phyloP scores from a whole-genome alignment of 1,140 invertebrate genomes.

The Oedothorax gibbosus region DNA sequence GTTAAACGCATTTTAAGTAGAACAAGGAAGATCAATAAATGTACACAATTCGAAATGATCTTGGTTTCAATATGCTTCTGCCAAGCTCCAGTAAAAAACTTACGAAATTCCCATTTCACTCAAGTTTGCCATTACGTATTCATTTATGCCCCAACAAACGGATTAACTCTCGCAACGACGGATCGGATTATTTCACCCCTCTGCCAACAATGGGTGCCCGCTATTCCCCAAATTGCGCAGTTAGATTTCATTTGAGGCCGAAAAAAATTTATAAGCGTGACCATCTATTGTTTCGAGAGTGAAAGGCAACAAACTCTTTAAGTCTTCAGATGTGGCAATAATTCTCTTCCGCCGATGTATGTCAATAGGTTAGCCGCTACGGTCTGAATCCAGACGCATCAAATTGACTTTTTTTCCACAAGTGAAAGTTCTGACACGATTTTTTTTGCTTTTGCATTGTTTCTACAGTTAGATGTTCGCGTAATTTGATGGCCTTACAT shows the following conservation, averaged over 20 bases:
- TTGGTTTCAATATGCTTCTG: no score
- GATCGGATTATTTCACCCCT: background rate
- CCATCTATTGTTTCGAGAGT: constrained; percentile 55
- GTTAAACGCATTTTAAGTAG: no score
- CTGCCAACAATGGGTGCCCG: constrained; percentile 30
- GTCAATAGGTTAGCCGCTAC: constrained; percentile 57
- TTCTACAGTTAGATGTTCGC: constrained; percentile 42
- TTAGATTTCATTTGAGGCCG: constrained; percentile 52
- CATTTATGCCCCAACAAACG: no score
- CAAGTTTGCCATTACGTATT: no score
- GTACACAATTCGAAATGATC: no score
- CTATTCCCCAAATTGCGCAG: constrained; percentile 24
- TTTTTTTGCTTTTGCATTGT: constrained; percentile 53
- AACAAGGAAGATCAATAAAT: no score
- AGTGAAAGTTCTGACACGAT: constrained; percentile 57
- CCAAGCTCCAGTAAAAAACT: no score
- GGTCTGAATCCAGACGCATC: constrained; percentile 58
- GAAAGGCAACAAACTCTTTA: constrained; percentile 52
- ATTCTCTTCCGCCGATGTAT: constrained; percentile 41
- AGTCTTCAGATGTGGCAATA: constrained; percentile 39
- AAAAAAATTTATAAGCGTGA: constrained; percentile 60
- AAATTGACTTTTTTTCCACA: constrained; percentile 45
- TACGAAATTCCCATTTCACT: no score
- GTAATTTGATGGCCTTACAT: constrained; percentile 29
- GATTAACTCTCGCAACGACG: background rate